Conservation (phyloP, 2,797 vertebrate species). For the Pelodytes ibericus region DNA sequence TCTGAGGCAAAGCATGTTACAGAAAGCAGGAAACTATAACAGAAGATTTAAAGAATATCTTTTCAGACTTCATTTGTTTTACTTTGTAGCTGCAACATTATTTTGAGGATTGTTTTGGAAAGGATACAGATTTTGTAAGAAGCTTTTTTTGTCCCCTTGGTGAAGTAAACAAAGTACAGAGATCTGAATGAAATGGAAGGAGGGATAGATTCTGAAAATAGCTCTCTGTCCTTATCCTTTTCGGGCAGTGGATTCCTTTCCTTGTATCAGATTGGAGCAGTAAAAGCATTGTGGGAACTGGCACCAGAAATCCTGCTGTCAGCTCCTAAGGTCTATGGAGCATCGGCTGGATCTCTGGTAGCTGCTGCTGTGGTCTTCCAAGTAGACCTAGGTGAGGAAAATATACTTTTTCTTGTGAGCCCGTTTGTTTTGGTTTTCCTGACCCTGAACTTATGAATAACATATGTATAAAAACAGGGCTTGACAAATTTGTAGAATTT, state of each 20-base stretch:
- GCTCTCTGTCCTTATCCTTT: constrained; percentile 77
- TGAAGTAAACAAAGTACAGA: neutral
- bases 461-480: no score
- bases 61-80: neutral
- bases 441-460: no score
- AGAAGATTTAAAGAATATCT: neutral
- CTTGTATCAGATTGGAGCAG: constrained; percentile 85
- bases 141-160: neutral
- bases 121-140: neutral
- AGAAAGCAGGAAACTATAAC: neutral
- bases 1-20: neutral
- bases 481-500: no score
- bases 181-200: neutral
- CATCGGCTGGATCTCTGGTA: constrained; percentile 84
- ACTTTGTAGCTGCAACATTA: neutral
- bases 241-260: constrained; percentile 89
- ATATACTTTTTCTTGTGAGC: no score
- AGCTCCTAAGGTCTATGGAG: constrained; percentile 79
- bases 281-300: constrained; percentile 79
- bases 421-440: no score
- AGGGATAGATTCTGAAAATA: constrained; percentile 5
- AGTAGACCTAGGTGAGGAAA: constrained; percentile 70
- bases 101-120: no score
- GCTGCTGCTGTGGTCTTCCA: constrained; percentile 83
- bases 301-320: constrained; percentile 78